Base-by-base conservation (phyloP, 2,113 vertebrate species). In the Gobio gobio region DNA sequence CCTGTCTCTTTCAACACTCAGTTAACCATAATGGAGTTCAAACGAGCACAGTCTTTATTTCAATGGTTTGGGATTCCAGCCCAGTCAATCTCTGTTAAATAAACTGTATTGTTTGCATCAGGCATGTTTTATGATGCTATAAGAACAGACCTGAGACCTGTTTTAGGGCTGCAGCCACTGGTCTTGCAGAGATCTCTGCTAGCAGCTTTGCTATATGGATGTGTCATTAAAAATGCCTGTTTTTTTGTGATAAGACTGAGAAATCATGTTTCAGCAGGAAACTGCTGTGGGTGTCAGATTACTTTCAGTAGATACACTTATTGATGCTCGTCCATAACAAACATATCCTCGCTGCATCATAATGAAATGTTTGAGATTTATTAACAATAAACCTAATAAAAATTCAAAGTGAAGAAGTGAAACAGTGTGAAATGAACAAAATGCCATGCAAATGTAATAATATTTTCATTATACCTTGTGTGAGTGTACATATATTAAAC, bases 1-100 rank as follows among this genome's bases (percentile, higher is more conserved):
- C n/a, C 70, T 47, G 43, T 74, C 70, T 74, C n/a, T 74, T 74
- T 74, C 43, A 74, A 47, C 70, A 47, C 70, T 47, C 43, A 24
- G 47, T 74, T 47, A 70, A 43, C 36, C 36, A 22, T 43, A n/a
- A 70, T 70, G 36, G 36, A 36, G 18, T 70, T 43, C 9, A 43
- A 43, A 70, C 12, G 9, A 70, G 36, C 66, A 43, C 66, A 12
- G 20, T 5, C 18, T n/a, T 43, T 70, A 70, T 70, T 43, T 70
- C 66, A 70, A 22, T 22, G 10, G 36, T 70, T 12, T 43, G 43
- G 18, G 36, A 43, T 43, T 10, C 43, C 8, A 10, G 10, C 40
- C 9, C 64, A 68, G 10, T 24, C n/a, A 10, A 61, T 61, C 22
- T 43, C 66, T 22, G 33, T 70, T 70, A 22, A 43, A 68, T 33